Conservation (phyloP, 1,140 invertebrate genomes). For the Notospermus geniculatus region DNA sequence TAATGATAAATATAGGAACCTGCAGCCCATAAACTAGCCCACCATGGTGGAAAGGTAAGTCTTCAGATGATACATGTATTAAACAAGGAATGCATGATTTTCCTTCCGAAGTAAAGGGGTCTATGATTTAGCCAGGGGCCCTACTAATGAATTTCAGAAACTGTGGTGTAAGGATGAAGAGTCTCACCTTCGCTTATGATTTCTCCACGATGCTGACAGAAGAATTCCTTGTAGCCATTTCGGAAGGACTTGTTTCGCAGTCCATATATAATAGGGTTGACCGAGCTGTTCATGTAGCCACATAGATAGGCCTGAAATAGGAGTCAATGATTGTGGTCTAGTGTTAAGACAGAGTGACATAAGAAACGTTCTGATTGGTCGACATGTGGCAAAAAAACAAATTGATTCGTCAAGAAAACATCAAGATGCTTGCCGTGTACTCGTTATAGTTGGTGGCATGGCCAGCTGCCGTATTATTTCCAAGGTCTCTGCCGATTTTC, state of each 20-base stretch:
- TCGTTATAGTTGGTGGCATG: neutral
- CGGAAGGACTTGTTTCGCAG: constrained; percentile 57
- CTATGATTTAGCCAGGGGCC: no score
- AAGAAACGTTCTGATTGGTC: neutral
- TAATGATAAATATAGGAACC: no score
- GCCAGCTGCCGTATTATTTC: neutral
- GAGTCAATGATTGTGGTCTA: constrained; percentile 5
- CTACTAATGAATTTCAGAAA: no score
- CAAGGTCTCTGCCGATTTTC: neutral
- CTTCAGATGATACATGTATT: no score
- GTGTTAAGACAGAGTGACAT: neutral
- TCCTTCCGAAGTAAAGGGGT: no score
- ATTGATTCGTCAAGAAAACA: neutral
- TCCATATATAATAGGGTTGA: constrained; percentile 59
- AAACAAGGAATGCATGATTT: no score
- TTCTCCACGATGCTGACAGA: constrained; percentile 36
- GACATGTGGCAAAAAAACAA: neutral
- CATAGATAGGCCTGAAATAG: constrained; percentile 55
- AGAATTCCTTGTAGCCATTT: constrained; percentile 57
- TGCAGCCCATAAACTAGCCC: no score
- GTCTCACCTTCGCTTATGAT: neutral
- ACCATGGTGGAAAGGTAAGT: no score
- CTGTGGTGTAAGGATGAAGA: no score
- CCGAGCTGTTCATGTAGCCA: constrained; percentile 58
- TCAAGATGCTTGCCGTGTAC: neutral